Evolutionary conservation across 2,113 vertebrate species (phyloP), one percentile per base, ranked within the genome.

Genomic region (Takifugu flavidus): DNA sequence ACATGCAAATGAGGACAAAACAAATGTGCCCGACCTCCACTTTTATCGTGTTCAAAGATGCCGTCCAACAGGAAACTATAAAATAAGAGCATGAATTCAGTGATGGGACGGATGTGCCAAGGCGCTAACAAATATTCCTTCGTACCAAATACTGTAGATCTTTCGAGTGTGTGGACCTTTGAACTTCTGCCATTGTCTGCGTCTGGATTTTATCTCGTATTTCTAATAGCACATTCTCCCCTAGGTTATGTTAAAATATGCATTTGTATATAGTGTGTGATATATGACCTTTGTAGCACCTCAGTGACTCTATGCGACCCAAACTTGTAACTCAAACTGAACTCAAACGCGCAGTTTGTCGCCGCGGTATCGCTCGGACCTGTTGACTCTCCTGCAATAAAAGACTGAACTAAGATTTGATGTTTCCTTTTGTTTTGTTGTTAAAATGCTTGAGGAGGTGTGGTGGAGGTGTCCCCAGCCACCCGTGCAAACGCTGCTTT

Each of bases 401-500:
- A 83, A 73, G 62, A 52, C 51, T 29, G 63, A 81, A 49, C 47
- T 42, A 72, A 60, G 42, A 75, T 65, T 46, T 49, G 64, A 71
- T 74, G 6, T 62, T 51, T 54, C 13, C 13, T 14, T 47, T n/a
- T 47, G 2, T 47, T 47, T n/a, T n/a, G 14, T n/a, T 45, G 44
- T 10, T 46, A 14, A n/a, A 1, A n/a, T 47, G 14, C n/a, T 6
- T 47, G 7, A 13, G 7, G 3, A n/a, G 4, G 45, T n/a, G 45
- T 47, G 44, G 82, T 29, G 59, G 77, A 82, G 71, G 66, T 71
- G 63, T 82, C 85, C 66, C 79, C 73, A 75, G 83, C 86, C 79
- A 91, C 89, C 88, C 87, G 79, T 82, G 66, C 78, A 82, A 82
- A 85, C 83, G 85, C 91, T 91, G 91, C 89, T 91, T 92, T 92